Conservation (phyloP, 2,797 vertebrate species). For the Meriones psammophilus region DNA sequence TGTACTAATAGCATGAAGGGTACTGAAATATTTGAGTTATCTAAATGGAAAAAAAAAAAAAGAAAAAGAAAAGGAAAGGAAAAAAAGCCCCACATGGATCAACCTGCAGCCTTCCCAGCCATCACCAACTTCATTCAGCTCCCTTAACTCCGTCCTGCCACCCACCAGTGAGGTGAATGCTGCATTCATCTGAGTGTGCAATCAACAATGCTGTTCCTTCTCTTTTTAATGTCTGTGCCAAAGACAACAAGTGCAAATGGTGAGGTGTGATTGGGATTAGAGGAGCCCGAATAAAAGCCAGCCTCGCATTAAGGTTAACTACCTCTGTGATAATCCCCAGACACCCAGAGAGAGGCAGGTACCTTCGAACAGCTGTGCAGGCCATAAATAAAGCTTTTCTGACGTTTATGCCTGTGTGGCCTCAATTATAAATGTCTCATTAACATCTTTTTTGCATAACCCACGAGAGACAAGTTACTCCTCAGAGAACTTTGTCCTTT, state of each 20-base stretch:
- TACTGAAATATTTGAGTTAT: constrained; percentile 34
- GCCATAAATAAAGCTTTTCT: constrained; percentile 69
- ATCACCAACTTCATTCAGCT: not conserved
- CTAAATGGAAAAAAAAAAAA: not conserved
- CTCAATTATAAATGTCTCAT: constrained; percentile 63
- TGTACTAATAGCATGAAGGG: not conserved
- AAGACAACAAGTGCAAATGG: constrained; percentile 71
- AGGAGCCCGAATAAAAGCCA: constrained; percentile 53
- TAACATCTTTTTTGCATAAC: constrained; percentile 72
- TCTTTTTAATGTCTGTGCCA: constrained; percentile 64
- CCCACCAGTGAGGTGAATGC: constrained; percentile 6
- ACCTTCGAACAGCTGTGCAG: constrained; percentile 41
- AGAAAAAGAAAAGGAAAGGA: not conserved
- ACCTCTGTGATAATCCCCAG: constrained; percentile 44
- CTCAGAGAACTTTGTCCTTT: constrained; percentile 57
- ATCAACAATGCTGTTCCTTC: constrained; percentile 73
- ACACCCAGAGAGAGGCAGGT: constrained; percentile 30
- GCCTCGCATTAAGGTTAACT: constrained; percentile 55
- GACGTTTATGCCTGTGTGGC: constrained; percentile 57
- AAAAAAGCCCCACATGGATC: not conserved
- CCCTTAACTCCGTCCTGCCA: not conserved
- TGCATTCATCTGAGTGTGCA: constrained; percentile 33
- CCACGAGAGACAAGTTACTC: constrained; percentile 39
- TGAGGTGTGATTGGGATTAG: constrained; percentile 46
- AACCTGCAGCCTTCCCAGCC: not conserved